These are phyloP conservation scores for Trachythela sp. DNA, from an alignment of 64 coral and sea anemone genomes.

Conservation along the genomic window DNA sequence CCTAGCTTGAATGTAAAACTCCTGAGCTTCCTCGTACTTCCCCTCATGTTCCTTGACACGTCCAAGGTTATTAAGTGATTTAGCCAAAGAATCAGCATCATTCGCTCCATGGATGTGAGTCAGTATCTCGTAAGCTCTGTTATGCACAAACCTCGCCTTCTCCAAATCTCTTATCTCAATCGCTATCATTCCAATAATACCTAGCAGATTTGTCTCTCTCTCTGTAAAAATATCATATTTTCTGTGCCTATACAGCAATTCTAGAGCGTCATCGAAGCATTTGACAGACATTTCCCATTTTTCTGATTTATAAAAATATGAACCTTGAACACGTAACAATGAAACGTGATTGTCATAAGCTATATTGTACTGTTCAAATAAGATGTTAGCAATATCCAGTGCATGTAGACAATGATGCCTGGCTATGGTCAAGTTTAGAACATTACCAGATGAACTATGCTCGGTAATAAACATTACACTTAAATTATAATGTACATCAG, in stretches of 20 bases:
- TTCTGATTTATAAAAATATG: background rate
- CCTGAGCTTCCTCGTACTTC: background rate
- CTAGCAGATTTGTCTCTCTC: background rate
- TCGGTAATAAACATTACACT: background rate
- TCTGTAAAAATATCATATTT: background rate
- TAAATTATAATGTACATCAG: background rate
- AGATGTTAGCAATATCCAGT: background rate
- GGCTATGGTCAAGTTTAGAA: no score
- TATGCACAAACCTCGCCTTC: background rate
- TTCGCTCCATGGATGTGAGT: background rate
- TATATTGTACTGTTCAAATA: background rate
- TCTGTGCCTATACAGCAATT: background rate
- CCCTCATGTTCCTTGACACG: background rate
- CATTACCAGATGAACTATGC: background rate
- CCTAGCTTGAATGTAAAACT: background rate
- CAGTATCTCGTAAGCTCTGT: background rate
- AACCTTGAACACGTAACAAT: background rate
- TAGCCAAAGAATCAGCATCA: background rate
- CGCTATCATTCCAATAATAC: background rate
- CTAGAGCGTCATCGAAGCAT: background rate
- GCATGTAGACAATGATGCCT: background rate
- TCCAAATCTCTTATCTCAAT: background rate
- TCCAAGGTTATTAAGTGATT: background rate
- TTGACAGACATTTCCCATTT: background rate
- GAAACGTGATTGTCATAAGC: background rate